phyloP scores from a whole-genome alignment of 2,888 invertebrate species.

The Pteria penguin region DNA sequence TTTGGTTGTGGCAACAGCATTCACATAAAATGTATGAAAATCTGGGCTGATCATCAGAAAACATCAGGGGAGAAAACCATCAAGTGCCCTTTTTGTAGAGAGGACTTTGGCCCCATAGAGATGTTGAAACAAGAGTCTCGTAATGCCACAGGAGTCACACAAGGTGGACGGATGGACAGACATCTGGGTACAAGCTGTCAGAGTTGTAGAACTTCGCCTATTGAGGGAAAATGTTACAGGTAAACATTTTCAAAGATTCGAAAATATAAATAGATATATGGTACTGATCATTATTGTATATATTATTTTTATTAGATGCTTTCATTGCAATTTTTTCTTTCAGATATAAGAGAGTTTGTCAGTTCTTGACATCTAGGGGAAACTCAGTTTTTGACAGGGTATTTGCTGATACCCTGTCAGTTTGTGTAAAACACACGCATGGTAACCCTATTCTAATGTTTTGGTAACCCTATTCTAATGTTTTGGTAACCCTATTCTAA shows the following conservation, averaged over 20 bases:
- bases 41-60: conserved; percentile 80
- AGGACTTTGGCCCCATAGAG: conserved; percentile 79
- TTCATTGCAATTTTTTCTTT: too few relatives aligned
- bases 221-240: conserved; percentile 79
- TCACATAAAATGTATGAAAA: conserved; percentile 80
- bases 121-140: conserved; percentile 75
- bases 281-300: neutral
- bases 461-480: too few relatives aligned
- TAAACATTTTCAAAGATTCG: conserved; percentile 43
- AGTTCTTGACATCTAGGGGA: too few relatives aligned
- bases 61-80: conserved; percentile 70
- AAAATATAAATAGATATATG: neutral
- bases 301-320: neutral
- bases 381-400: too few relatives aligned
- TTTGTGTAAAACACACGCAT: too few relatives aligned
- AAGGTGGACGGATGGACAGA: conserved; percentile 65
- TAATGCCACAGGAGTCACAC: conserved; percentile 66
- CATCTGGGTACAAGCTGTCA: conserved; percentile 74
- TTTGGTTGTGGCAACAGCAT: conserved; percentile 80
- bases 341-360: too few relatives aligned
- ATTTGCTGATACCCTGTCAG: too few relatives aligned
- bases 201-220: conserved; percentile 73
- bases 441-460: too few relatives aligned
- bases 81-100: conserved; percentile 80
- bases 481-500: too few relatives aligned